Evolutionary conservation across 2,113 vertebrate genomes (phyloP).

Genomic region (Barnardius zonarius): DNA sequence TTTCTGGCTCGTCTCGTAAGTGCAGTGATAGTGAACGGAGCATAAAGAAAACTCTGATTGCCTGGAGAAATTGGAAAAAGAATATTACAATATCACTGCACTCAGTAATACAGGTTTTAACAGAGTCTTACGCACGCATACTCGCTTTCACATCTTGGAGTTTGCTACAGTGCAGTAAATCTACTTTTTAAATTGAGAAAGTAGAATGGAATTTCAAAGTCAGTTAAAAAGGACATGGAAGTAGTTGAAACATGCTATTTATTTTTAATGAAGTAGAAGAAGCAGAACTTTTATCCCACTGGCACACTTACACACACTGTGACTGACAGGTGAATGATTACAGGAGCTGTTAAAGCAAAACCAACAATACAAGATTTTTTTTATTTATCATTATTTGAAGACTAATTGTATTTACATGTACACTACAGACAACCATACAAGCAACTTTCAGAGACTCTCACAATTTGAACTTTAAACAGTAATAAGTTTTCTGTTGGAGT

Average conservation of each 20-base stretch:
- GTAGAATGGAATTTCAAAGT: neutral
- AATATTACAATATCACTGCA: neutral
- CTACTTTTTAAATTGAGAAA: neutral
- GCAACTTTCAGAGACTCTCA: neutral
- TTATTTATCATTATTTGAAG: neutral
- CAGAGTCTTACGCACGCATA: neutral
- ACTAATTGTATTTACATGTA: neutral
- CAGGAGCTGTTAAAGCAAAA: neutral
- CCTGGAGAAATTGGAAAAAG: constrained; percentile 70
- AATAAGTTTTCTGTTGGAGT: neutral
- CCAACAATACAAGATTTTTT: neutral
- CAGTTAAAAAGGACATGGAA: neutral
- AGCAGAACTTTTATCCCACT: neutral
- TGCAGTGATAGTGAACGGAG: constrained; percentile 89
- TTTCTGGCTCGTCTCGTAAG: constrained; percentile 88
- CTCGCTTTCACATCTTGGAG: neutral
- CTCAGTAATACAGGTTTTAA: neutral
- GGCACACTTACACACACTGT: neutral
- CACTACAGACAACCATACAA: neutral
- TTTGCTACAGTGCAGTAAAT: neutral
- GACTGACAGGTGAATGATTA: neutral
- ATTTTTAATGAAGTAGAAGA: neutral
- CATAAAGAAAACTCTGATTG: constrained; percentile 98
- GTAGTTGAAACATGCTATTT: neutral
- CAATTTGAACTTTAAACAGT: neutral